Base-by-base conservation (phyloP, 2,797 vertebrate genomes). In the Leptatherina wallacei region DNA sequence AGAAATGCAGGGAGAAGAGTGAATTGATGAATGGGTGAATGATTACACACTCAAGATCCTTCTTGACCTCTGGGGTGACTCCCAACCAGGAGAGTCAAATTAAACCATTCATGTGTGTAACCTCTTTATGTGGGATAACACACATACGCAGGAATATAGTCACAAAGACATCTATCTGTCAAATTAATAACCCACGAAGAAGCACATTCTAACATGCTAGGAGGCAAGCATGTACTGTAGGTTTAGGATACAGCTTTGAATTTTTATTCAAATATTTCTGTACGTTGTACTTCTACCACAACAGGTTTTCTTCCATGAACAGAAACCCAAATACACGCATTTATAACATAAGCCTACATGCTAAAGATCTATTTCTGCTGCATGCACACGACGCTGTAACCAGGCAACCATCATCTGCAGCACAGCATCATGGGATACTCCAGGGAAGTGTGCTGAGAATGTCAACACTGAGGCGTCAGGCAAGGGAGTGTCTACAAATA, bases 351-450 rank as follows among this genome's bases (percentile, higher is more conserved):
- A 49, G 8, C 47, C 47, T n/a, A 22, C 56, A 47, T 6, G 32
- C 55, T 20, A 42, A 56, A 67, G 3, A 81, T 65, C 74, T 65
- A 69, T 14, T 3, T 8, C 61, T 62, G 32, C 71, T 62, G 52
- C 73, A 75, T 56, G 73, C 78, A 62, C 73, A 56, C 85, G 72
- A 91, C 73, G 88, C 92, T 83, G 95, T 95, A 94, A 91, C 95
- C 91, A 94, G 82, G 94, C 93, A 91, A 95, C 90, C 86, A 71
- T 75, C 74, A 76, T 75, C 75, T 85, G 87, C 90, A 91, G 88
- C 86, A 82, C 78, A 86, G 93, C 90, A 94, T 93, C 90, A 85
- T 94, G 93, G 94, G 94, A 94, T 92, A 92, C 89, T 90, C 89
- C 73, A 71, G 88, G 91, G 90, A 93, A 91, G 89, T 88, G 92